phyloP scores from a whole-genome alignment of 2,797 vertebrate species.

The Hylomyscus alleni region DNA sequence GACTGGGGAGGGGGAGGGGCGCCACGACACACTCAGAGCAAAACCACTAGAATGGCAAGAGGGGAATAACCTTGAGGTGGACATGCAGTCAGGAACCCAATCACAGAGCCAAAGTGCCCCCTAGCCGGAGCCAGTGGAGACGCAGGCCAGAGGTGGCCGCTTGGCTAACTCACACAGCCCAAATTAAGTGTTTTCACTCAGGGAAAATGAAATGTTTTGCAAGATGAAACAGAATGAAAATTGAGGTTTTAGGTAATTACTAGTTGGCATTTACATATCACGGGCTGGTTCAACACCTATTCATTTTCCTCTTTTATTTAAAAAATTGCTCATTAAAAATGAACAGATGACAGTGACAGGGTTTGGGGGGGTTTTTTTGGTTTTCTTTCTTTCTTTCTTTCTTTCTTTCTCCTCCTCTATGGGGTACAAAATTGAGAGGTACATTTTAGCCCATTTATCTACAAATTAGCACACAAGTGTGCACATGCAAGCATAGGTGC shows the following conservation, averaged over 20 bases:
- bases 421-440: conserved; percentile 88
- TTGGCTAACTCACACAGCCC: conserved; percentile 77
- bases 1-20: background rate
- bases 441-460: conserved; percentile 88
- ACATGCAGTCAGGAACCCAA: background rate
- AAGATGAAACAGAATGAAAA: conserved; percentile 93
- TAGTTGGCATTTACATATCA: conserved; percentile 94
- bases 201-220: conserved; percentile 92
- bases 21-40: background rate
- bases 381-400: background rate
- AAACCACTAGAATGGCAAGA: conserved; percentile 70
- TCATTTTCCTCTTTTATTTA: conserved; percentile 94
- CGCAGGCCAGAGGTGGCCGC: conserved; percentile 70
- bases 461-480: conserved; percentile 77
- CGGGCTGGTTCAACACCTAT: conserved; percentile 93
- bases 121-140: conserved; percentile 80
- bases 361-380: conserved; percentile 8
- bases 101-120: conserved; percentile 84
- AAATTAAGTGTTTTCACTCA: conserved; percentile 91
- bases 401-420: conserved; percentile 77
- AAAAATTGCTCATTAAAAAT: conserved; percentile 92
- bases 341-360: conserved; percentile 91
- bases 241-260: conserved; percentile 93
- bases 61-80: conserved; percentile 85
- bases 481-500: background rate